Percentiles rank a stretch among this genome's conserved stretches.
phyloP scores from a whole-genome alignment of 92 coral and sea anemone species.

The Paramuricea clavata region DNA sequence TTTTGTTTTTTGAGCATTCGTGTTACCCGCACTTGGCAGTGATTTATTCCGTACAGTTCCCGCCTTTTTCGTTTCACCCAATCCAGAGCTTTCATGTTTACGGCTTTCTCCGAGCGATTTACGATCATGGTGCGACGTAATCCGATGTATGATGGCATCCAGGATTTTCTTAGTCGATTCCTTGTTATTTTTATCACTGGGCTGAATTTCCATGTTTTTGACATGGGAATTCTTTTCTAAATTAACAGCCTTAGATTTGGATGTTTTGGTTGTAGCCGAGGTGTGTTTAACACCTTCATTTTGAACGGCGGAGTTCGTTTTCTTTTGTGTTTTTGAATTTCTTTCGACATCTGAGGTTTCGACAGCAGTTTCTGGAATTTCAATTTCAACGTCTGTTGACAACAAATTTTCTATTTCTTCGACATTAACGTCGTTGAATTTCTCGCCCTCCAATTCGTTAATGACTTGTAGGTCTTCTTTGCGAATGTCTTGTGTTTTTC shows the following conservation, averaged over 20 bases:
- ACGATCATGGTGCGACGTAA: neutral
- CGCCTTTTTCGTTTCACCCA: neutral
- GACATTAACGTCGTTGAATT: neutral
- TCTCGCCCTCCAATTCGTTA: neutral
- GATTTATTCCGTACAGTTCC: neutral
- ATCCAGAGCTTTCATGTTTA: neutral
- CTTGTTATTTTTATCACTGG: neutral
- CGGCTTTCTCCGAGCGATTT: neutral
- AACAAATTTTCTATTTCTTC: conserved; percentile 17
- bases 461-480: conserved; percentile 7
- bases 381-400: neutral
- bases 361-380: neutral
- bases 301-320: neutral
- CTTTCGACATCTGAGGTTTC: neutral
- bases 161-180: neutral
- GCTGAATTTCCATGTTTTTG: neutral
- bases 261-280: neutral
- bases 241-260: neutral
- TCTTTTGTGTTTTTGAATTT: neutral
- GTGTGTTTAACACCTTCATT: neutral
- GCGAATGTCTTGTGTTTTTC: neutral
- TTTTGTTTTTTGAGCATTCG: neutral
- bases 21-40: neutral
- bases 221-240: neutral
- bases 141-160: conserved; percentile 29